Base-by-base conservation (phyloP, 2,797 vertebrate genomes). In the Gorsachius magnificus region DNA sequence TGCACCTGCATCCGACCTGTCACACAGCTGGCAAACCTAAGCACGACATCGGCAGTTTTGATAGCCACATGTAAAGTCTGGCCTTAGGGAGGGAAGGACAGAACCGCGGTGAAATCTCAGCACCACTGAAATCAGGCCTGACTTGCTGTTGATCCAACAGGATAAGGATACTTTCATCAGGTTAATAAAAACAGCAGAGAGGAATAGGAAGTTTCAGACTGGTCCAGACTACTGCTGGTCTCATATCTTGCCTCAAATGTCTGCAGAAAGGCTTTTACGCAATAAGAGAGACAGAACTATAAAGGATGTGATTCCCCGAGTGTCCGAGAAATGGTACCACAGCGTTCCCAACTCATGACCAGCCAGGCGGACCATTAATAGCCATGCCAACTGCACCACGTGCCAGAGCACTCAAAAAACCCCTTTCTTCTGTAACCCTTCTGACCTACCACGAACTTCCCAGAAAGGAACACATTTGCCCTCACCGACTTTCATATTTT, bases 41-140 rank as follows among this genome's bases (percentile, higher is more conserved):
- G 58, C 33, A 28, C 29, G 13, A 13, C 17, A 6, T 2, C 0
- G 0, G 14, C 11, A 13, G 45, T 19, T 89, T 36, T 21, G 36
- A 79, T 20, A 35, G 31, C 4, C 41, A 26, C 45, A 7, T 4
- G 8, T 33, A n/a, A 81, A 61, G 51, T 6, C 29, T 41, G 43
- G n/a, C 35, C 11, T 19, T 16, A 18, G 43, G 43, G 29, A 77
- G 12, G 14, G 16, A 63, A 58, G n/a, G 41, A 45, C 51, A 50
- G 31, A 45, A 24, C 17, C 0, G 1, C 11, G 29, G 60, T 9
- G 54, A 65, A 68, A 53, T 19, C 38, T 48, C 63, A 63, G 43
- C 26, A 8, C 13, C 10, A 38, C 18, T 35, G 48, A 51, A 28
- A 75, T 35, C 45, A 41, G n/a, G 38, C 18, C 63, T 76, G 36